Evolutionary conservation across 2,113 vertebrate genomes (phyloP).

Genomic region (Daphoenositta chrysoptera): DNA sequence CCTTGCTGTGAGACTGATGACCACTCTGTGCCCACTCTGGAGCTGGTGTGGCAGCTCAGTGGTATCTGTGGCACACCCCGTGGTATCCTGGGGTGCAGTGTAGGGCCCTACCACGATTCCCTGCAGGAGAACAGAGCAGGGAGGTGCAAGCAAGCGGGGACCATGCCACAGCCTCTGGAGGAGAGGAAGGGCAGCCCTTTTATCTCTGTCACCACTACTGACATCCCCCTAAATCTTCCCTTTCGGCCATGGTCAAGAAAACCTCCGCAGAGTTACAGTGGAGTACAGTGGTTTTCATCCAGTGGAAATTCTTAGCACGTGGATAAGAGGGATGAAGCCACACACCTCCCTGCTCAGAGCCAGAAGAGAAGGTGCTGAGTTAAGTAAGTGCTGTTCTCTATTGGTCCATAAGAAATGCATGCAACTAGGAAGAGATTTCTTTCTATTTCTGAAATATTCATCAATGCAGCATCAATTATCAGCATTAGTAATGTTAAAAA

Average conservation of each 20-base stretch:
- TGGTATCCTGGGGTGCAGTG: background rate
- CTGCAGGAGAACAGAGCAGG: background rate
- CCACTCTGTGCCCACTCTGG: background rate
- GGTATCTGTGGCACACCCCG: too few species aligned
- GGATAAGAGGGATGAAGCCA: background rate
- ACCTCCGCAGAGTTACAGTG: rapidly evolving
- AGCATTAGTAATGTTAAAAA: background rate
- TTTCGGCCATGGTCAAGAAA: background rate
- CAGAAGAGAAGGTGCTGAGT: background rate
- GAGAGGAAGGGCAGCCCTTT: background rate
- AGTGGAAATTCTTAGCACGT: background rate
- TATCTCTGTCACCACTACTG: background rate
- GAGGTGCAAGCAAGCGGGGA: rapidly evolving
- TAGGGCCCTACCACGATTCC: too few species aligned
- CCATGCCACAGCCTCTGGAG: background rate
- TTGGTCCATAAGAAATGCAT: background rate
- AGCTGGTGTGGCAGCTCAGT: background rate
- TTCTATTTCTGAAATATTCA: background rate
- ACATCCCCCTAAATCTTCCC: background rate
- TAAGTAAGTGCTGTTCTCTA: background rate
- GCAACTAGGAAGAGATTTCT: background rate
- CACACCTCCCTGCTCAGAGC: background rate
- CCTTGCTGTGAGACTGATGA: background rate
- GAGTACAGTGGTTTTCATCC: background rate
- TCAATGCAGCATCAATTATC: background rate